Percentiles rank a stretch among this genome's conserved stretches.
phyloP scores from a whole-genome alignment of 2,797 vertebrate genomes.

The Alectoris magna region DNA sequence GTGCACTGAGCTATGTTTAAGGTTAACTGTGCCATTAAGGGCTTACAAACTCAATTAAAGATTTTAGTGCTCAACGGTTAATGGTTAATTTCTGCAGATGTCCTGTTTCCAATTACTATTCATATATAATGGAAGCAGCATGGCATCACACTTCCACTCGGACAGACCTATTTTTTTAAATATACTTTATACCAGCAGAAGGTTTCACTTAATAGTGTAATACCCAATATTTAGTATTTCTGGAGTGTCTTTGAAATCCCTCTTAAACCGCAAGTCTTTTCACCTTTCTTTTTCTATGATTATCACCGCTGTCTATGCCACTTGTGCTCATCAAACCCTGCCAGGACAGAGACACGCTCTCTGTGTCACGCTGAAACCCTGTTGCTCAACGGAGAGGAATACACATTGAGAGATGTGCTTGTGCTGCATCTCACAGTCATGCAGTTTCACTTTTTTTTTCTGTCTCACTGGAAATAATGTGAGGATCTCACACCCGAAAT shows the following conservation, averaged over 20 bases:
- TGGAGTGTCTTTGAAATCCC: constrained; percentile 42
- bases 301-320: background rate
- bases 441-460: background rate
- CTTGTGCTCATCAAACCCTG: background rate
- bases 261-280: constrained; percentile 30
- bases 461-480: background rate
- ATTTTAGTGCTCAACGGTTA: constrained; percentile 65
- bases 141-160: constrained; percentile 62
- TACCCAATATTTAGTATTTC: constrained; percentile 19
- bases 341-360: background rate
- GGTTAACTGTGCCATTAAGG: constrained; percentile 64
- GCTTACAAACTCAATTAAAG: constrained; percentile 73
- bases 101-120: constrained; percentile 70
- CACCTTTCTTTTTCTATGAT: constrained; percentile 45
- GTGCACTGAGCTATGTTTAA: constrained; percentile 31
- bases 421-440: background rate
- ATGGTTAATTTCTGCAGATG: constrained; percentile 69
- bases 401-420: background rate
- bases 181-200: constrained; percentile 35
- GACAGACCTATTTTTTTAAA: background rate
- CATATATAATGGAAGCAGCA: constrained; percentile 62
- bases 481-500: background rate
- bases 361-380: fast-evolving
- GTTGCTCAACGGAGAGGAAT: fast-evolving
- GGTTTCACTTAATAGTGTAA: constrained; percentile 50